Evolutionary conservation across 2,113 vertebrate genomes (phyloP).

Genomic region (Heterotilapia buettikoferi): DNA sequence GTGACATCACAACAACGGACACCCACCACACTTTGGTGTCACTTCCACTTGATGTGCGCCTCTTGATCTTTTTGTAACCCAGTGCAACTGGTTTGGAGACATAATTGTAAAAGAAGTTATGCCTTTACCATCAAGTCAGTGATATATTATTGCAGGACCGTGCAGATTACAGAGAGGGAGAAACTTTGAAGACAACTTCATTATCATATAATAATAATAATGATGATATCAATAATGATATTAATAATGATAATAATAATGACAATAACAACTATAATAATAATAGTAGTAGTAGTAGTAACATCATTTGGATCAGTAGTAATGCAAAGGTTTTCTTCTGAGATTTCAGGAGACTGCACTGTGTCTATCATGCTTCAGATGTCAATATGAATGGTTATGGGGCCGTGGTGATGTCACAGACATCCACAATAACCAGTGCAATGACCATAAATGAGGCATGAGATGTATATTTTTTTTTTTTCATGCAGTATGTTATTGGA

Average conservation of each 20-base stretch:
- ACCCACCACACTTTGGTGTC: neutral
- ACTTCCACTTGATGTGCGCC: rapidly evolving
- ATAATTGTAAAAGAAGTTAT: neutral
- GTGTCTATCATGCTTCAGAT: neutral
- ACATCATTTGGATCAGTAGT: neutral
- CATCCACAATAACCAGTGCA: neutral
- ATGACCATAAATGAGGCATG: neutral
- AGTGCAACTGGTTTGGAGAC: neutral
- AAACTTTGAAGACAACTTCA: neutral
- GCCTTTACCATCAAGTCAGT: neutral
- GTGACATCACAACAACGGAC: neutral
- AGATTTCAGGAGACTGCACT: neutral
- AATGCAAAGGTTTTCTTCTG: neutral
- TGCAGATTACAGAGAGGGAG: neutral
- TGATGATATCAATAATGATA: rapidly evolving
- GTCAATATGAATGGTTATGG: neutral
- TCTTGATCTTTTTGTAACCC: neutral
- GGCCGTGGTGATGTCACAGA: neutral
- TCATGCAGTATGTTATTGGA: neutral
- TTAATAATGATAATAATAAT: rapidly evolving
- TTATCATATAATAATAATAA: neutral
- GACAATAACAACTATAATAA: rapidly evolving
- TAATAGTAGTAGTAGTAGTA: rapidly evolving
- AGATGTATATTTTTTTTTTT: neutral
- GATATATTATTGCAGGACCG: neutral